Conservation (phyloP, 2,113 vertebrate genomes). For the Spermophilus dauricus region DNA sequence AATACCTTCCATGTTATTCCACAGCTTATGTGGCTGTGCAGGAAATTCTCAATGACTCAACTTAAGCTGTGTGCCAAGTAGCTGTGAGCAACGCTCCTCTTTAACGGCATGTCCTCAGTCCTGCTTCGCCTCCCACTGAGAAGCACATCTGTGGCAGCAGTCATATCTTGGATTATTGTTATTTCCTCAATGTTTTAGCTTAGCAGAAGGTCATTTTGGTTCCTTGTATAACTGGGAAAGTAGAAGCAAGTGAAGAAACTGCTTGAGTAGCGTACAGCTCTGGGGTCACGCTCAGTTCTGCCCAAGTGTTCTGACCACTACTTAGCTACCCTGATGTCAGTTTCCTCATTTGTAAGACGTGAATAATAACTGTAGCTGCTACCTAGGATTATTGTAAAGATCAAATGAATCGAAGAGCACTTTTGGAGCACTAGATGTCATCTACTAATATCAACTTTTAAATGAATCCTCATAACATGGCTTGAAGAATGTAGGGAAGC, state of each 20-base stretch:
- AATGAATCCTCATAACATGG: not conserved
- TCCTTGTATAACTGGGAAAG: not conserved
- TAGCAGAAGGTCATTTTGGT: not conserved
- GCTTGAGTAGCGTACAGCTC: not conserved
- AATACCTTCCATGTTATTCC: constrained; percentile 58
- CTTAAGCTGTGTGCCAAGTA: constrained; percentile 15
- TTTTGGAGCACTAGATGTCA: not conserved
- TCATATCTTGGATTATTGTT: rapidly evolving
- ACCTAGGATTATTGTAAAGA: not conserved
- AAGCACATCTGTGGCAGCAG: not conserved
- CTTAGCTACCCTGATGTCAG: not conserved
- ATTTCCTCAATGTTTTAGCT: not conserved
- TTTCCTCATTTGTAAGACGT: not conserved
- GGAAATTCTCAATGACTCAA: constrained; percentile 71
- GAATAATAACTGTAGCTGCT: not conserved
- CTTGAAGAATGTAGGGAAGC: not conserved
- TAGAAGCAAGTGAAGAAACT: not conserved
- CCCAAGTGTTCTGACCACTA: not conserved
- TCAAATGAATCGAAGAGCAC: not conserved
- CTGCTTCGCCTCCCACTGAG: constrained; percentile 33
- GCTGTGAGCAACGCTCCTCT: not conserved
- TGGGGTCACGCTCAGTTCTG: not conserved
- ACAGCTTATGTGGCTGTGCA: constrained; percentile 4
- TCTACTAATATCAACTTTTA: not conserved
- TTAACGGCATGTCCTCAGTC: not conserved